Evolutionary conservation across 2,797 vertebrate genomes (phyloP), one percentile per base, ranked within the genome.

Genomic region (Nothura maculosa): DNA sequence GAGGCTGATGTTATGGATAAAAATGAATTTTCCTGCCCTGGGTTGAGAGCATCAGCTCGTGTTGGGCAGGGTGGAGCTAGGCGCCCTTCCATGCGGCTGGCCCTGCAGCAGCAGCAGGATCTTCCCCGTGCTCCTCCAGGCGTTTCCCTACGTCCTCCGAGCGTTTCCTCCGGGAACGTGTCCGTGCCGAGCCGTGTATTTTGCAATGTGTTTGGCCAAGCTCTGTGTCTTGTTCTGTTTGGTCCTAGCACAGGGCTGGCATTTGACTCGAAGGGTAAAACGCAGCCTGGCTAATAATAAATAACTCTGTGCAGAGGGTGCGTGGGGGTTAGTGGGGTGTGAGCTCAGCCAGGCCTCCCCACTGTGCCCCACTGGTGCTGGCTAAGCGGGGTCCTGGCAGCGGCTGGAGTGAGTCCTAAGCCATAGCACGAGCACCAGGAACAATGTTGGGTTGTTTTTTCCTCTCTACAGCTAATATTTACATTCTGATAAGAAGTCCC

Each of bases 21-120:
- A 45, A 89, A 69, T 52, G 9, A n/a, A 13, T 92, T 91, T 89
- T 87, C 45, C 62, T 83, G 70, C 60, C 83, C 52, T 89, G 63
- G 36, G 50, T 55, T 55, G 40, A 67, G n/a, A 32, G 27, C 55
- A 55, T 78, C 40, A 89, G 55, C 60, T 58, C 30, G 15, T 30
- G 61, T 36, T 67, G 76, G 76, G 47, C 27, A 58, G 36, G 54
- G 55, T 57, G 67, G 85, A 95, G 57, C 90, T 89, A 82, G 40
- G 40, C 25, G 43, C 92, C 40, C 52, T 87, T 94, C 55, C 75
- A 58, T 68, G 21, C 79, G 66, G 72, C 40, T 89, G 79, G 93
- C 75, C 43, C 66, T 81, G 73, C 62, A 57, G 81, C 4, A 57
- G 81, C 4, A 1, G 27, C 20, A 9, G 47, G 64, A 7, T 19